Base-by-base conservation (phyloP, 2,113 vertebrate species). In the Prietella phreatophila region DNA sequence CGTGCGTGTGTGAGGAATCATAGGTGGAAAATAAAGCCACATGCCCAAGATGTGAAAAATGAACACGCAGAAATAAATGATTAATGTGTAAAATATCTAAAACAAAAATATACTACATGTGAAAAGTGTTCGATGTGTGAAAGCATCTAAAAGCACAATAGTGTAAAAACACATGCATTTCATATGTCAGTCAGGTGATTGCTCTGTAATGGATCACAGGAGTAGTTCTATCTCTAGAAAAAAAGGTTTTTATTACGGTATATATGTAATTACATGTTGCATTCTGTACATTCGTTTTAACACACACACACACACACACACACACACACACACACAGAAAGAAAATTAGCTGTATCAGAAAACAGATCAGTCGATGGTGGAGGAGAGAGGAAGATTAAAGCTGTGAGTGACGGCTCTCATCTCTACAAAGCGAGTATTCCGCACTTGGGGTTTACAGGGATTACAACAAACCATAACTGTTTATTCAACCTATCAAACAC, bases 291-390 rank as follows among this genome's bases (percentile, higher is more conserved):
- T 42, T 75, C 6, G 42, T 50, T 53, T 53, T 15, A 6, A 47
- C 22, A 76, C 71, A 61, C 56, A 83, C 20, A 63, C n/a, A 56
- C 84, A 84, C 65, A 79, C 79, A 82, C 42, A 79, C 39, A 80
- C 5, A 50, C 47, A 78, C 10, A 80, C 39, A 80, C 5, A 50
- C 75, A 78, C 10, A 78, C 50, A 69, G 50, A 71, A 50, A 86
- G 90, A 93, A 95, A 96, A 96, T 95, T 95, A 96, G 96, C 94
- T 92, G 91, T 95, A 96, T 96, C 95, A 96, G 93, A 93, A 91
- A 93, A 90, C 86, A 93, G 94, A 96, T 96, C 95, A 95, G 96
- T 94, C 94, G 89, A 89, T 94, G 95, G 95, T 93, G 93, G 93
- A 88, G 93, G 93, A 93, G 92, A 93, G 86, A 91, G 92, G 92